Base-by-base conservation (phyloP, 2,797 vertebrate genomes). In the Nannoperca australis region DNA sequence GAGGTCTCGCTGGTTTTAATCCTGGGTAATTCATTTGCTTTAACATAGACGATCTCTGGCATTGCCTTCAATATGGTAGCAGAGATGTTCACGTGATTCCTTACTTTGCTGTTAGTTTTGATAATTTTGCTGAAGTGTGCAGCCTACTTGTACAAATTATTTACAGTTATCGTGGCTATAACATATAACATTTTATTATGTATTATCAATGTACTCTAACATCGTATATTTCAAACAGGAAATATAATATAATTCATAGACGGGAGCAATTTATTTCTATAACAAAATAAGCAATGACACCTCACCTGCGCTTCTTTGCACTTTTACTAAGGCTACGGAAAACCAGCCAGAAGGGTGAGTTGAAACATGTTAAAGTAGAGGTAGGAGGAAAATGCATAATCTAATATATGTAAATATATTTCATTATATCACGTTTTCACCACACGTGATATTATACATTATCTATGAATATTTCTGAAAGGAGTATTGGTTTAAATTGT, bases 11-110 rank as follows among this genome's bases (percentile, higher is more conserved):
- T 65, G 18, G 11, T 51, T 51, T 22, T 10, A 2, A 8, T 18
- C 0, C 9, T 18, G 36, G 59, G 51, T 77, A 44, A 78, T 15
- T 50, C 27, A 34, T 73, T 22, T 12, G 0, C 11, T 2, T 15
- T 0, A 32, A 7, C 0, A 76, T 82, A 87, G 64, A 90, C 85
- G 76, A 92, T 91, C 89, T 90, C 3, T 67, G 81, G 13, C 15
- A 49, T 73, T 51, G 44, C 34, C 47, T 60, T 45, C 8, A 32
- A 61, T 77, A 56, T 77, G 75, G 50, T 54, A 58, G 65, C 36
- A 79, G 60, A 44, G 24, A 24, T 3, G 70, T 40, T 60, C 87
- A 90, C 77, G 78, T 91, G 81, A 81, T 62, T 47, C 12, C 22
- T 36, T 42, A 49, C 49, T 64, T 51, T 20, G 5, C 4, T 17